Evolutionary conservation across 2,888 invertebrate genomes (phyloP), one percentile per base, ranked within the genome.

Genomic region (Chironomus riparius): DNA sequence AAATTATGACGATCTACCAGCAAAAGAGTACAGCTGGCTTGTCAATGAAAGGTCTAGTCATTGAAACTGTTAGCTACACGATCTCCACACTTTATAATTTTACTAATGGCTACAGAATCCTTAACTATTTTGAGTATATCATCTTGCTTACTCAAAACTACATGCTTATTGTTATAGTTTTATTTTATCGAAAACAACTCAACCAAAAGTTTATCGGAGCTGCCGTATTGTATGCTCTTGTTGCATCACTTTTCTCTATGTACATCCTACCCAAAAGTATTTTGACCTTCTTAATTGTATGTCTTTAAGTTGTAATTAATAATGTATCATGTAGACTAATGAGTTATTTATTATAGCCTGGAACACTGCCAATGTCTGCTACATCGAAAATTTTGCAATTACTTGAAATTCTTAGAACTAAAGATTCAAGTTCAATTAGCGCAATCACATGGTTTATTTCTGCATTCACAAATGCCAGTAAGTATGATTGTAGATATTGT

Each of bases 371-470:
- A 0, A 88, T 94, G 78, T 92, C 93, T 79, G 92, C 92, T 7
- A 91, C 92, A 47, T 93, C 94, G 77, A 95, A 94, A 85, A 86
- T 92, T 2, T 87, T 92, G 15, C 94, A 94, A 81, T 86, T 95
- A 24, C 82, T 89, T 76, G 91, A 91, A 77, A 94, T 95, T 78
- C 80, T 92, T 21, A 85, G 86, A 76, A 86, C 88, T 2, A 88
- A 88, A 80, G 91, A 92, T 81, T 90, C 94, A 2, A 90, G 91
- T 79, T 90, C 92, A 0, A 88, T 94, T 0, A 93, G 94, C 70
- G 84, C 92, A 15, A 85, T 90, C 3, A 93, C 94, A 2, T 94
- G 94, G 94, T 86, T 89, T 47, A 90, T 95, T 77, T 94, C 94
- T 21, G 88, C 92, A 13, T 87, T 90, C 78, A 93, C 94, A 7